These are phyloP conservation scores for Chinchilla lanigera DNA, from an alignment of 2,113 vertebrate genomes.

Conservation along the genomic window DNA sequence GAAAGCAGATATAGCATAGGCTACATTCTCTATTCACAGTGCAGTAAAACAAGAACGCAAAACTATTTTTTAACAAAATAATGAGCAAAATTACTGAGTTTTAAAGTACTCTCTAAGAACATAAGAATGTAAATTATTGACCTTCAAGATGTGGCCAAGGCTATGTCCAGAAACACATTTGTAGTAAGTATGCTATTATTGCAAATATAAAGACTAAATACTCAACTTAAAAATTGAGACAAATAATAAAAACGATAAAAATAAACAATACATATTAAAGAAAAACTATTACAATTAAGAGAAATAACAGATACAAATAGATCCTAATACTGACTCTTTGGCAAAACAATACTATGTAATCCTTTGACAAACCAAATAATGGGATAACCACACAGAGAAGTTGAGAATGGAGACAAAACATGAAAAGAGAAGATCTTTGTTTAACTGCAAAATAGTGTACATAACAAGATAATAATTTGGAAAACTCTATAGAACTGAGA, in stretches of 20 bases:
- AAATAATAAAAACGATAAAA: slow-evolving; percentile 32
- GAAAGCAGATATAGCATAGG: not conserved
- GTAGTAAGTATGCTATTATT: not conserved
- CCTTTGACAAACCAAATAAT: not conserved
- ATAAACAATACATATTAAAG: not conserved
- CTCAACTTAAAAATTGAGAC: not conserved
- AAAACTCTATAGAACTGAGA: not conserved
- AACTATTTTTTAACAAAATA: not conserved
- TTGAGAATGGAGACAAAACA: not conserved
- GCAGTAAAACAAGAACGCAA: not conserved
- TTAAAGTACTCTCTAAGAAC: slow-evolving; percentile 1
- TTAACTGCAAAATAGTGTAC: not conserved
- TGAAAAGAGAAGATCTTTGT: not conserved
- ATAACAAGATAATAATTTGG: not conserved
- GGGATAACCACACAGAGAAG: not conserved
- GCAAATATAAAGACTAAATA: not conserved
- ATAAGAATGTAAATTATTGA: not conserved
- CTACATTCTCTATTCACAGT: not conserved
- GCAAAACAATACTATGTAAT: slow-evolving; percentile 12
- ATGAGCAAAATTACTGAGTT: not conserved
- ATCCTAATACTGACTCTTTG: not conserved
- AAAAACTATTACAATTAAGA: not conserved
- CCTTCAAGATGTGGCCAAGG: not conserved
- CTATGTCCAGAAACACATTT: not conserved
- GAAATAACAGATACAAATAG: slow-evolving; percentile 33